phyloP scores from a whole-genome alignment of 2,113 vertebrate genomes.

The Toxotes chatareus region DNA sequence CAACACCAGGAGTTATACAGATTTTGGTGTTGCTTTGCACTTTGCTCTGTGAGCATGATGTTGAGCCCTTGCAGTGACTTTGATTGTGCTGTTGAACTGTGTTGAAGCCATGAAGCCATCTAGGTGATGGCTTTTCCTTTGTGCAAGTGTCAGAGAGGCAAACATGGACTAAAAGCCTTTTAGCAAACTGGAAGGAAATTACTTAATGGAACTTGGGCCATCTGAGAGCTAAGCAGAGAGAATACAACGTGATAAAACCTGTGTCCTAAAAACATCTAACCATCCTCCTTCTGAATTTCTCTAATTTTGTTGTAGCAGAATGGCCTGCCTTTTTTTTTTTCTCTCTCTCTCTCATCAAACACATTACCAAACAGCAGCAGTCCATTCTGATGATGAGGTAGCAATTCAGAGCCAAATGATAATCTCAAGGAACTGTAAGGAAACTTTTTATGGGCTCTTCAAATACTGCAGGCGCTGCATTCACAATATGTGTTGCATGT shows the following conservation, averaged over 20 bases:
- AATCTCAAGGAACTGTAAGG: constrained; percentile 27
- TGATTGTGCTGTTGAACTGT: constrained; percentile 58
- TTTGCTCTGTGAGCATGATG: constrained; percentile 40
- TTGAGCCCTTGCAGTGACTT: constrained; percentile 44
- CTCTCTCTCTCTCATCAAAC: constrained; percentile 47
- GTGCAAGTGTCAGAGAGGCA: constrained; percentile 71
- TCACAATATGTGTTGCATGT: neutral
- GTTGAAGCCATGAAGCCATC: constrained; percentile 31
- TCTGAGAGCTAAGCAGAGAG: constrained; percentile 71
- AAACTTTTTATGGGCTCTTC: constrained; percentile 16
- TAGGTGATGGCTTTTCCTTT: constrained; percentile 47
- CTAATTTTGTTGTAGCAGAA: constrained; percentile 70
- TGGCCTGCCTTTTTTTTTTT: constrained; percentile 53
- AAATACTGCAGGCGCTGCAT: neutral
- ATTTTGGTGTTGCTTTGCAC: constrained; percentile 11
- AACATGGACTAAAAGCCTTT: constrained; percentile 83
- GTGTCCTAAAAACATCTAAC: constrained; percentile 57
- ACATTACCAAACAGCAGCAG: constrained; percentile 49
- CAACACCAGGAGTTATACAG: neutral
- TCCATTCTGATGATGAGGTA: constrained; percentile 62
- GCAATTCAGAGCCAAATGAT: constrained; percentile 59
- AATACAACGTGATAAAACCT: constrained; percentile 63
- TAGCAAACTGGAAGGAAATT: constrained; percentile 81
- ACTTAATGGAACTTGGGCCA: constrained; percentile 82
- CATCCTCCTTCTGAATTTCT: constrained; percentile 63